Base-by-base conservation (phyloP, 2,113 vertebrate species). In the Melanostigma gelatinosum region DNA sequence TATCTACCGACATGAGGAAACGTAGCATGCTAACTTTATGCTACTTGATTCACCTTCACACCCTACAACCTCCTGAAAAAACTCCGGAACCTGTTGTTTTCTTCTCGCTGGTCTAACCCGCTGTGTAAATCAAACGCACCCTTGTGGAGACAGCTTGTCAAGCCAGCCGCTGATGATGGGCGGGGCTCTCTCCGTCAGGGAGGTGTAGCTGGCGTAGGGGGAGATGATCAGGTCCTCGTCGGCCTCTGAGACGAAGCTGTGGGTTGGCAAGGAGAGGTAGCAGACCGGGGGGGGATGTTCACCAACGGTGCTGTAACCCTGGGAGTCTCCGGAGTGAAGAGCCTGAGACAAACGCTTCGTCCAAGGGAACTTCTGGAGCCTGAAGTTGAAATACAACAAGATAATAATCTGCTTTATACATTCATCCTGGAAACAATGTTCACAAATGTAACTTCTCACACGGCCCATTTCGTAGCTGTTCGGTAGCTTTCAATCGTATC, bases 81-180 rank as follows among this genome's bases (percentile, higher is more conserved):
- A 11, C 10, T 15, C 42, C 15, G 11, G 12, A 44, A 38, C 2
- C 50, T 29, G 24, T 18, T 16, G 16, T 52, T 8, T 52, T 3
- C 8, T 3, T 20, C 48, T 50, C 48, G 9, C 50, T 9, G 20
- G 1, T 54, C 22, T 55, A 4, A 46, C n/a, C 27, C 22, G 20
- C 0, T 42, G 44, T 36, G 0, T 32, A 12, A 67, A 84, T 54
- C 86, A 74, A 74, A 82, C 85, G 16, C 93, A 99, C 98, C 98
- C 98, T 82, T 99, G 98, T 4, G 98, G 98, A 3, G 97, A 98
- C n/a, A 99, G 96, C 88, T 99, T 99, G 93, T 99, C 98, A 87
- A 99, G 93, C 97, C 98, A 99, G 79, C 97, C 95, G 0, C 95
- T 96, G 85, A 98, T 95, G 90, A 99, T 89, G 69, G 96, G 95